Conservation (phyloP, 2,797 vertebrate genomes). For the Myotis findleyi region DNA sequence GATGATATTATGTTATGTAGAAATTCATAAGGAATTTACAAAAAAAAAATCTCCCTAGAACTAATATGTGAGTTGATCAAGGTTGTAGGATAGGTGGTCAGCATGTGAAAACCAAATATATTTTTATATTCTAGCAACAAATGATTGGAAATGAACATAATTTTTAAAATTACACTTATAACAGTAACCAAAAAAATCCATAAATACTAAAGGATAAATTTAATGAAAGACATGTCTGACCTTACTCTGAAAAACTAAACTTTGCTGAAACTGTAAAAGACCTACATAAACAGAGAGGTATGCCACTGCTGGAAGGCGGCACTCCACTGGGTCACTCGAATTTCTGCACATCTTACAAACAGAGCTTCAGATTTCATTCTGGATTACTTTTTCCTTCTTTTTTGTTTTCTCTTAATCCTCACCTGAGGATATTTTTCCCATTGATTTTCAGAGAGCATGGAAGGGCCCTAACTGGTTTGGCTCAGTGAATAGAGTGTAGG, state of each 20-base stretch:
- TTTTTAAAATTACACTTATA: not conserved
- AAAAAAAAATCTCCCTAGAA: not conserved
- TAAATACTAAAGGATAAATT: not conserved
- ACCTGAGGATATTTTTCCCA: no score
- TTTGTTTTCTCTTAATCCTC: no score
- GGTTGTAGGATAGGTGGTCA: not conserved
- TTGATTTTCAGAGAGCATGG: no score
- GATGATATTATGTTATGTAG: not conserved
- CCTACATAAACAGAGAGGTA: not conserved
- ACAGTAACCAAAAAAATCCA: not conserved
- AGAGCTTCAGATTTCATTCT: not conserved
- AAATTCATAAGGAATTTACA: not conserved
- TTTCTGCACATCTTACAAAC: not conserved
- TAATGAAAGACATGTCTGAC: not conserved
- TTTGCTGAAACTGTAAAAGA: not conserved
- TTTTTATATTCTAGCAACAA: constrained; percentile 47
- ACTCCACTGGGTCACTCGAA: not conserved
- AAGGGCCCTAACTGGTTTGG: no score
- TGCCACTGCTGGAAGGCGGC: not conserved
- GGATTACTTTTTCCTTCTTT: not conserved
- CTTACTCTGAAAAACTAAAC: not conserved
- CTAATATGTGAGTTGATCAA: not conserved
- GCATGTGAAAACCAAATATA: not conserved
- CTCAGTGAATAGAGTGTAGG: no score
- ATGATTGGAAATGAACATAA: not conserved